Evolutionary conservation across 2,888 invertebrate species (phyloP), one percentile per base, ranked within the genome.

Genomic region (Malthinus flaveolus): DNA sequence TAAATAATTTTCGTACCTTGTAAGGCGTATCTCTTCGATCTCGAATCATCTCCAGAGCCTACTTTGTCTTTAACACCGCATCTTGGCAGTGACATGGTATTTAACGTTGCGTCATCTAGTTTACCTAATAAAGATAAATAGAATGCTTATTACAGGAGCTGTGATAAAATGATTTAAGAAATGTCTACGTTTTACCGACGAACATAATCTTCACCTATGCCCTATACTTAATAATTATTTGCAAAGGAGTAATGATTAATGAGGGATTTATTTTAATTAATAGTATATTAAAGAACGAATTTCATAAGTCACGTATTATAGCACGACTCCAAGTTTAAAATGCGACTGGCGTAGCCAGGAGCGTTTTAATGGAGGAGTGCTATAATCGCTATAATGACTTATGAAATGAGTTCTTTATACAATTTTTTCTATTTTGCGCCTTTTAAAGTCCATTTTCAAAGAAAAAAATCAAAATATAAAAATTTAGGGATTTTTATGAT

Each of bases 61-160:
- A 94, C 89, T 81, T 89, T 91, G 79, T 96, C 96, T 76, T 88
- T 86, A 10, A 95, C 95, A 59, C 96, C 96, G 75, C 96, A 96
- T 71, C 95, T 85, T 47, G 95, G 95, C 74, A 90, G 79, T 65
- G 87, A 85, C 95, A 96, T 95, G 66, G 88, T 80, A 63, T 84
- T 77, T 64, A 86, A 79, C 0, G 95, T 96, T 68, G 89, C 89
- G 0, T 85, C 84, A 74, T 96, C 93, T 73, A 95, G 76, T 78
- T 88, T 85, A 69, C 96, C 93, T 93, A 80, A 35, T 82, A 63
- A 48, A 52, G 32, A 23, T 23, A 23, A 23, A 23, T 23, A 3
- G 23, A 23, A 23, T 23, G 5, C 5, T 23, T 3, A 5, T 23
- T 23, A 23, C 23, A 23, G 5, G 23, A 23, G 2, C 2, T 23